These are phyloP conservation scores for Teleopsis dalmanni DNA, from an alignment of 1,140 invertebrate genomes.

Conservation along the genomic window DNA sequence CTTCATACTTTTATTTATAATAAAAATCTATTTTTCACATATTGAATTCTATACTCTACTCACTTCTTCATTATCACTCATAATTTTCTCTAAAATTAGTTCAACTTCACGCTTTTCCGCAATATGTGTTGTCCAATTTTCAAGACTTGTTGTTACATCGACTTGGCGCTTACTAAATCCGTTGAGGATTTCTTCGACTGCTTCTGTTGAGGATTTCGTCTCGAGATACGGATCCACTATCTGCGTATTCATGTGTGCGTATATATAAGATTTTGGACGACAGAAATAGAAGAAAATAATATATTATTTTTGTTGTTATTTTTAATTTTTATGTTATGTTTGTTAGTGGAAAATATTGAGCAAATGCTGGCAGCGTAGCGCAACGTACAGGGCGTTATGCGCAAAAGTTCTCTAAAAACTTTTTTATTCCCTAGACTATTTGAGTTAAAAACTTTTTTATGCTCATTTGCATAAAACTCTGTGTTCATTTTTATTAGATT, in stretches of 20 bases:
- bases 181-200: slow-evolving; percentile 63
- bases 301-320: slow-evolving; percentile 1
- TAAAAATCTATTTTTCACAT: not conserved
- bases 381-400: no score
- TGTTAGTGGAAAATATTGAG: no score
- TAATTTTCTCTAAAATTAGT: slow-evolving; percentile 60
- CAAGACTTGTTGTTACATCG: slow-evolving; percentile 58
- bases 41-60: slow-evolving; percentile 13
- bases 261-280: not conserved
- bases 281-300: slow-evolving; percentile 10
- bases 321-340: slow-evolving; percentile 5
- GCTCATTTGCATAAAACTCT: no score
- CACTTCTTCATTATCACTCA: slow-evolving; percentile 68
- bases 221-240: slow-evolving; percentile 68
- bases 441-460: no score
- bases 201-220: slow-evolving; percentile 57
- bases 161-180: slow-evolving; percentile 61
- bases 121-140: slow-evolving; percentile 59
- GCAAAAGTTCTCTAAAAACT: no score
- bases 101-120: slow-evolving; percentile 58
- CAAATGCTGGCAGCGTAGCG: no score
- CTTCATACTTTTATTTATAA: not conserved
- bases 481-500: no score
- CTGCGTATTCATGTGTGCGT: slow-evolving; percentile 41
- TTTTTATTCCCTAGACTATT: no score